Conservation (phyloP, 2,113 vertebrate species). For the Psophia crepitans region DNA sequence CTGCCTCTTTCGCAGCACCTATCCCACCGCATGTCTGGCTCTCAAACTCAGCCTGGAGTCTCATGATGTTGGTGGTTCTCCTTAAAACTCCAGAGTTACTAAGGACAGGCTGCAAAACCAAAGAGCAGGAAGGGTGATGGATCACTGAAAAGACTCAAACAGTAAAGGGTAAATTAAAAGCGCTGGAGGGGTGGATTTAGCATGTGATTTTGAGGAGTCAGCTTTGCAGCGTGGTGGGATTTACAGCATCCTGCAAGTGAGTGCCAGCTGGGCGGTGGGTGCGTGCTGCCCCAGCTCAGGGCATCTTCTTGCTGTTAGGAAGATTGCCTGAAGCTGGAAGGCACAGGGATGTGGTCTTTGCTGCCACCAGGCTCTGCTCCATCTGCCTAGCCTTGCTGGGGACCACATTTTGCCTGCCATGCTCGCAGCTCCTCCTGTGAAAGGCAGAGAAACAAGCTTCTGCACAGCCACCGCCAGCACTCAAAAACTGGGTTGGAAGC, state of each 20-base stretch:
- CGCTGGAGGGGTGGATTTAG: not conserved
- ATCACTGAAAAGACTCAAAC: not conserved
- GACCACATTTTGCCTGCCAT: not conserved
- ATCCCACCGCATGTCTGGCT: fast-evolving
- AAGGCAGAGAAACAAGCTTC: not conserved
- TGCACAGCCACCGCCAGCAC: not conserved
- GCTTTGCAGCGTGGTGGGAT: not conserved
- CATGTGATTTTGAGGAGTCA: not conserved
- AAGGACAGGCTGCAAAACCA: not conserved
- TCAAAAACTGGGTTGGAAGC: not conserved
- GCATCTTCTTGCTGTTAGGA: not conserved
- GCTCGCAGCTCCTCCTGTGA: fast-evolving
- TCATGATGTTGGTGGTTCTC: not conserved
- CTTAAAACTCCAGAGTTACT: not conserved
- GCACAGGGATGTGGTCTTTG: not conserved
- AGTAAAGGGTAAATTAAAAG: not conserved
- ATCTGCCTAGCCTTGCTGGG: not conserved
- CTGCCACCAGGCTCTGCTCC: not conserved
- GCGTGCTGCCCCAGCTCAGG: not conserved
- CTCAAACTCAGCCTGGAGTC: fast-evolving
- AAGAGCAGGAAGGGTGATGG: not conserved
- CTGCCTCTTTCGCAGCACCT: not conserved
- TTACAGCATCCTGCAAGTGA: not conserved
- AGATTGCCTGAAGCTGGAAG: not conserved
- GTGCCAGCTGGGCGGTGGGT: fast-evolving